Percentiles rank a stretch among this genome's conserved stretches.
Conservation (phyloP, 2,797 vertebrate genomes). For the Hypotaenidia okinawae region DNA sequence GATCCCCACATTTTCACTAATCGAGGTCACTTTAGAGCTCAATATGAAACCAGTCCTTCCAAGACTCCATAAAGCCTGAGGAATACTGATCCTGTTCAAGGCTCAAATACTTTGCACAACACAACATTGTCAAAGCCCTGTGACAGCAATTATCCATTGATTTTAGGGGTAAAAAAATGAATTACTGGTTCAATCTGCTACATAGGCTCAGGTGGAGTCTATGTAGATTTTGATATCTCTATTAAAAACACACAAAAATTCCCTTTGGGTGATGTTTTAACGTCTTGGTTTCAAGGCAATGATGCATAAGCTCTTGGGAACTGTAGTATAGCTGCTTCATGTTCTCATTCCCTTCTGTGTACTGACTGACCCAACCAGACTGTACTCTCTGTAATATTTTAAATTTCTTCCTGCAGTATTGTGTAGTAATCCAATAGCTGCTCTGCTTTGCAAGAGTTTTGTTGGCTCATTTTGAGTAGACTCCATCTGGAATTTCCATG, state of each 20-base stretch:
- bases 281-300: background rate
- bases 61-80: background rate
- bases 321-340: background rate
- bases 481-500: background rate
- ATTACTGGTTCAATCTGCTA: background rate
- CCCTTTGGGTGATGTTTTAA: background rate
- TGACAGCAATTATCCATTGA: background rate
- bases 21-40: background rate
- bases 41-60: background rate
- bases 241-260: background rate
- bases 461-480: background rate
- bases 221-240: background rate
- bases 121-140: background rate
- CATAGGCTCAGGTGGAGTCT: background rate
- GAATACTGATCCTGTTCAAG: accelerated
- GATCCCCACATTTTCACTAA: accelerated
- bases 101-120: background rate
- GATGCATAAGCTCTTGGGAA: background rate
- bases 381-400: background rate
- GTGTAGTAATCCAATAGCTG: background rate
- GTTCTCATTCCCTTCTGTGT: background rate
- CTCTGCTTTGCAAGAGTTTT: background rate
- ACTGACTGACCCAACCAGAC: background rate
- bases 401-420: background rate
- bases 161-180: background rate